A percentile compares a stretch with the other conserved stretches of the same genome.
Evolutionary conservation across 2,888 invertebrate genomes (phyloP).

Genomic region (Pterostichus madidus): DNA sequence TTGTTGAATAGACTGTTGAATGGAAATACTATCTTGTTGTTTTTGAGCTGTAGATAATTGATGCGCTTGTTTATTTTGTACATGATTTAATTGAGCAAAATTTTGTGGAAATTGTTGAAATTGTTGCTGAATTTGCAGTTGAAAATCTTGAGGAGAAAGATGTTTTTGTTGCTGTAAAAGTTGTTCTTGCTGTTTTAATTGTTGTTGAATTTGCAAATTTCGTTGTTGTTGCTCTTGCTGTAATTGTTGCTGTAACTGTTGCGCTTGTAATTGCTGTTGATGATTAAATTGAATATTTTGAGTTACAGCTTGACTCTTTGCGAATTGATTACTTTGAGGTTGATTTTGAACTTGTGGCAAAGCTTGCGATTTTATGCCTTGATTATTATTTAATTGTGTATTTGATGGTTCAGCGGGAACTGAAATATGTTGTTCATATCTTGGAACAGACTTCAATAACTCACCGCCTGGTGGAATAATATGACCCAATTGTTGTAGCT

Average conservation of each 20-base stretch:
- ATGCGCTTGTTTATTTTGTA: constrained; percentile 79
- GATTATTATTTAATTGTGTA: constrained; percentile 69
- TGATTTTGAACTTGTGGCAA: constrained; percentile 69
- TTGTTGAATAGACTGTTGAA: constrained; percentile 60
- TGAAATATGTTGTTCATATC: constrained; percentile 88
- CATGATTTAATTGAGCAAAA: constrained; percentile 73
- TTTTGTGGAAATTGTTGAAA: constrained; percentile 77
- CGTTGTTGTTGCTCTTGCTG: constrained; percentile 74
- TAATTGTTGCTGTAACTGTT: constrained; percentile 72
- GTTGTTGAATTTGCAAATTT: constrained; percentile 72
- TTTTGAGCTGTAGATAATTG: constrained; percentile 70
- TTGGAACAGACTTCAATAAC: constrained; percentile 87
- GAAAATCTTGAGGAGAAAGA: constrained; percentile 68
- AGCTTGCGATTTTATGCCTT: constrained; percentile 69
- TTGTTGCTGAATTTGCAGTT: constrained; percentile 76
- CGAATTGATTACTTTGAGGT: constrained; percentile 68
- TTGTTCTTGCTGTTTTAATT: constrained; percentile 72
- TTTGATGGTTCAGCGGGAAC: constrained; percentile 77
- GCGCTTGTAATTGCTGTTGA: constrained; percentile 69
- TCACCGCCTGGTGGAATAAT: constrained; percentile 85
- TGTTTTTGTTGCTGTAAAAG: constrained; percentile 65
- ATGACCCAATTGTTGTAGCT: constrained; percentile 77
- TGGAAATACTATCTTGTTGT: constrained; percentile 43
- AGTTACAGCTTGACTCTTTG: neutral
- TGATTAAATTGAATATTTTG: constrained; percentile 62